Conservation (phyloP, 2,888 invertebrate genomes). For the Aporophyla lueneburgensis region DNA sequence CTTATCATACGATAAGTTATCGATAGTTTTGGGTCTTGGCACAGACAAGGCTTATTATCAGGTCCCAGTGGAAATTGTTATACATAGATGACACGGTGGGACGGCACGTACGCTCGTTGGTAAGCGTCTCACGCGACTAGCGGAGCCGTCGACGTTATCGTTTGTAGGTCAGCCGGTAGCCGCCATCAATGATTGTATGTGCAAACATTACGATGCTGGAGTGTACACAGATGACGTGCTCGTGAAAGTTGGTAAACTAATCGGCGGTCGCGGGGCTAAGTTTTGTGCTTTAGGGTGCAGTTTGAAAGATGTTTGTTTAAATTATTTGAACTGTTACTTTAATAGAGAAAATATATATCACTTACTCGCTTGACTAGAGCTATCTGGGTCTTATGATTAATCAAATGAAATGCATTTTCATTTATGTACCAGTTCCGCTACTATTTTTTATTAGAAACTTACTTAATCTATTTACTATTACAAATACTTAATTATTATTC, state of each 20-base stretch:
- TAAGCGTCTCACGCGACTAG: conserved; percentile 65
- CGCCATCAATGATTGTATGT: conserved; percentile 72
- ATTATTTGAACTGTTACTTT: conserved; percentile 1
- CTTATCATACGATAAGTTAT: conserved; percentile 64
- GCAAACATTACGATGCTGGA: conserved; percentile 71
- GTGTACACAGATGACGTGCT: conserved; percentile 71
- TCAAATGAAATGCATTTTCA: conserved; percentile 9
- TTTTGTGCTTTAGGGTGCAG: conserved; percentile 10
- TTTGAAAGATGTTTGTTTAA: conserved; percentile 20
- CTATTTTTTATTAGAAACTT: not conserved
- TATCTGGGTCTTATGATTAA: not conserved
- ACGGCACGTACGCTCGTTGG: conserved; percentile 55
- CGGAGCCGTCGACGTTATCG: conserved; percentile 67
- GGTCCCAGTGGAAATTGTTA: conserved; percentile 5
- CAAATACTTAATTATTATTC: conserved; percentile 1
- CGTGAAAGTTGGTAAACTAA: conserved; percentile 69
- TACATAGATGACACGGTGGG: conserved; percentile 11
- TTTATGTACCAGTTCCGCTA: not conserved
- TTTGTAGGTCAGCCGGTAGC: conserved; percentile 77
- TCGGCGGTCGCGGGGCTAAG: not conserved
- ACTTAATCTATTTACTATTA: conserved; percentile 15
- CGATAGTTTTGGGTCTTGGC: conserved; percentile 48
- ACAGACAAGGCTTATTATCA: conserved; percentile 36
- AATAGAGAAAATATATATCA: conserved; percentile 5
- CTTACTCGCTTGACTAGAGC: not conserved